A percentile compares a stretch with the other conserved stretches of the same genome.
Evolutionary conservation across 2,797 vertebrate genomes (phyloP).

Genomic region (Sternotherus odoratus): DNA sequence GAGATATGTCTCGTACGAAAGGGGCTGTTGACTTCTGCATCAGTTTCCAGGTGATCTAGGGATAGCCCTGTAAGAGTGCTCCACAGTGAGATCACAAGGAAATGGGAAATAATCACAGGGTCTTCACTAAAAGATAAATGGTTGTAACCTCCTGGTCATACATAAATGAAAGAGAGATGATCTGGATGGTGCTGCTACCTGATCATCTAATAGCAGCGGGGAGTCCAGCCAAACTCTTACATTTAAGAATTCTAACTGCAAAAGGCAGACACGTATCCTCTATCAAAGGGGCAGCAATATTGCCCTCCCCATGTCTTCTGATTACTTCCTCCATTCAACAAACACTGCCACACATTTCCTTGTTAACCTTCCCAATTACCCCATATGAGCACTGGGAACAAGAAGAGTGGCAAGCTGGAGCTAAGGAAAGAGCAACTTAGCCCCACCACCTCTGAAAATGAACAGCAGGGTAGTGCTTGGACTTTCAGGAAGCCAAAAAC

Average conservation of each 20-base stretch:
- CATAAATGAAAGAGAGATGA: background rate
- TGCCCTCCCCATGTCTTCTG: background rate
- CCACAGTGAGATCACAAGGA: slow-evolving; percentile 25
- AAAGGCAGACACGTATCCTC: background rate
- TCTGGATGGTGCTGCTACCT: background rate
- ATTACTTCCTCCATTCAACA: background rate
- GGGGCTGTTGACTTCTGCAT: background rate
- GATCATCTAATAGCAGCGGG: slow-evolving; percentile 5
- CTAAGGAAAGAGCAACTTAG: slow-evolving; percentile 2
- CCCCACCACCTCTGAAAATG: background rate
- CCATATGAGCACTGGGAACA: background rate
- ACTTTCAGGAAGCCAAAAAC: too few relatives aligned
- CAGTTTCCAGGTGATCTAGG: background rate
- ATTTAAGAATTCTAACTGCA: background rate
- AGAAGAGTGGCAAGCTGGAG: background rate
- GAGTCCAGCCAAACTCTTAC: background rate
- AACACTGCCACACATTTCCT: background rate
- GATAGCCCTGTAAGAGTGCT: background rate
- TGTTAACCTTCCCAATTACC: background rate
- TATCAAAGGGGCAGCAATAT: background rate
- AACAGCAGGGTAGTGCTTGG: too few relatives aligned
- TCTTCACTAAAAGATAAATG: background rate
- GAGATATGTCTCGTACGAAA: background rate
- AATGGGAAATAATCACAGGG: slow-evolving; percentile 10
- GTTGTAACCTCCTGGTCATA: too few relatives aligned